Evolutionary conservation across 2,888 invertebrate species (phyloP).

Genomic region (Lasioglossum zephyrum): DNA sequence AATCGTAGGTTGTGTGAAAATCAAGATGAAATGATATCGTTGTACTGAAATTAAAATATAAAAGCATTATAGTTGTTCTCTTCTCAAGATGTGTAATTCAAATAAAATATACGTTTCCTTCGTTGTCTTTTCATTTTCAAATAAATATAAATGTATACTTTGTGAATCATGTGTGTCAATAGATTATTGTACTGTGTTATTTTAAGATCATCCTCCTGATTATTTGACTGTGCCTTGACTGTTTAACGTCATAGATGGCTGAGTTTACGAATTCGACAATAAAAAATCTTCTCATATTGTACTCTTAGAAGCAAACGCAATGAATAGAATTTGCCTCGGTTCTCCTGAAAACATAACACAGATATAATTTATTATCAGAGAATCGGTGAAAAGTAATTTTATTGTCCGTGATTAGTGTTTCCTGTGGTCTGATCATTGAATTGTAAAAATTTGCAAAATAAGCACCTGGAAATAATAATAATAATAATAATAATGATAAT

Average conservation of each 20-base stretch:
- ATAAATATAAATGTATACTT: slow-evolving; percentile 11
- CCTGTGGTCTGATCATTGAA: slow-evolving; percentile 15
- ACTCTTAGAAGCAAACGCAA: slow-evolving; percentile 13
- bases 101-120: not conserved
- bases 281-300: not conserved
- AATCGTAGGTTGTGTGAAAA: slow-evolving; percentile 15
- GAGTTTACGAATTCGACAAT: slow-evolving; percentile 2
- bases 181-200: not conserved
- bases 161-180: not conserved
- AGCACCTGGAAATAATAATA: slow-evolving; percentile 31
- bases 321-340: slow-evolving; percentile 12
- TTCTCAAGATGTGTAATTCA: not conserved
- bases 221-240: not conserved
- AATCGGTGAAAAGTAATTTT: slow-evolving; percentile 20
- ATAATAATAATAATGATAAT: not conserved
- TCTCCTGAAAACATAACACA: slow-evolving; percentile 37
- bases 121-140: not conserved
- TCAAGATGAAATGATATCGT: not conserved
- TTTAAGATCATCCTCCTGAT: slow-evolving; percentile 1
- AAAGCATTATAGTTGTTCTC: not conserved
- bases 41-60: slow-evolving; percentile 12
- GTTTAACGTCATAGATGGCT: not conserved
- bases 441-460: slow-evolving; percentile 12
- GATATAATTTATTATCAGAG: slow-evolving; percentile 14
- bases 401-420: slow-evolving; percentile 3